phyloP scores from a whole-genome alignment of 64 coral and sea anemone genomes.

The Acropora yongei region DNA sequence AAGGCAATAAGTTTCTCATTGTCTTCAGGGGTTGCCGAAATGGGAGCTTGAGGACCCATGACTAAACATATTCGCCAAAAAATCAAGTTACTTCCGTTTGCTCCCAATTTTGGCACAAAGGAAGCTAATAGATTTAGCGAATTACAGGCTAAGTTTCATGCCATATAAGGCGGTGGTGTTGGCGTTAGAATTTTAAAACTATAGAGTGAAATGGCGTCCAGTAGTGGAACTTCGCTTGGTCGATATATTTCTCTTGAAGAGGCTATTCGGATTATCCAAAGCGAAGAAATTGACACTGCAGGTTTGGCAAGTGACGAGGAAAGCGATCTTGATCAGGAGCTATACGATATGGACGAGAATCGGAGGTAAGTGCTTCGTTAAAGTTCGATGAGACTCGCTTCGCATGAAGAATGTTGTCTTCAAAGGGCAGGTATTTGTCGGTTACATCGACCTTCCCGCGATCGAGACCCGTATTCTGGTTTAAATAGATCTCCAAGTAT shows the following conservation, averaged over 20 bases:
- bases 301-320: neutral
- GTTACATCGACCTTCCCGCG: neutral
- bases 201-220: neutral
- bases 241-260: neutral
- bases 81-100: neutral
- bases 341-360: neutral
- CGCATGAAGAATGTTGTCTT: conserved; percentile 6
- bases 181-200: neutral
- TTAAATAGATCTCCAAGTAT: conserved; percentile 6
- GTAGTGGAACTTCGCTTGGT: neutral
- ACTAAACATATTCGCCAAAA: neutral
- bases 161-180: neutral
- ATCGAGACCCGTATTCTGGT: conserved; percentile 12
- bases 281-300: neutral
- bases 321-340: neutral
- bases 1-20: too few relatives aligned
- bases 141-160: conserved; percentile 1
- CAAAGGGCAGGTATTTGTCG: conserved; percentile 1
- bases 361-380: neutral
- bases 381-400: conserved; percentile 18
- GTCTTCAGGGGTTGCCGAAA: too few relatives aligned
- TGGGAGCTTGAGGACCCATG: neutral
- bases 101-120: neutral
- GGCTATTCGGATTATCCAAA: neutral
- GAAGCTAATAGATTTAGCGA: neutral